Conservation (phyloP, 2,888 invertebrate species). For the Taphrorychus bicolor region DNA sequence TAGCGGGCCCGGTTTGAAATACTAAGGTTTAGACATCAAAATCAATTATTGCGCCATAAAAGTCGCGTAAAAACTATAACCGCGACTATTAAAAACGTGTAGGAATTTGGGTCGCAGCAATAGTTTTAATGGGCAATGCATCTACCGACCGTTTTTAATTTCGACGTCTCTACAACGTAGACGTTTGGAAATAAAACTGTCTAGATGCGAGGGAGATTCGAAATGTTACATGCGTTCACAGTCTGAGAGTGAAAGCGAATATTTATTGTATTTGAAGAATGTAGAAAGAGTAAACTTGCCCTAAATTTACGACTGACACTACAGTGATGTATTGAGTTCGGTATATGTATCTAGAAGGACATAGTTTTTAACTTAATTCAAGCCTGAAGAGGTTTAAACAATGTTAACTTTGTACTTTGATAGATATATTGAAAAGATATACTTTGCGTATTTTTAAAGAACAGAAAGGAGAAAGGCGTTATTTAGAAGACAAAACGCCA, state of each 20-base stretch:
- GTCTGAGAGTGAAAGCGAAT: slow-evolving; percentile 10
- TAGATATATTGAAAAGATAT: too few relatives aligned
- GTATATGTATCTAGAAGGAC: too few relatives aligned
- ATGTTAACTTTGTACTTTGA: too few relatives aligned
- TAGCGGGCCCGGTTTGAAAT: too few relatives aligned
- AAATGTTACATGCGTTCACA: too few relatives aligned
- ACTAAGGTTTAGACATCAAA: too few relatives aligned
- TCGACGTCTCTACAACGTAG: not conserved
- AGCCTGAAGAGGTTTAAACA: too few relatives aligned
- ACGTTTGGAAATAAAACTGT: not conserved
- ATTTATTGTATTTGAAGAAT: not conserved
- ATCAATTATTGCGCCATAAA: not conserved
- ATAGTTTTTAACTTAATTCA: too few relatives aligned
- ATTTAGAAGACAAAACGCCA: too few relatives aligned
- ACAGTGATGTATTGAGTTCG: too few relatives aligned
- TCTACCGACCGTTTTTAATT: not conserved
- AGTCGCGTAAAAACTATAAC: not conserved
- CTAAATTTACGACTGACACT: not conserved
- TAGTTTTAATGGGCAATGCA: not conserved
- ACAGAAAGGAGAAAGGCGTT: too few relatives aligned
- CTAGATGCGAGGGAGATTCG: not conserved
- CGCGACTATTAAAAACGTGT: slow-evolving; percentile 10
- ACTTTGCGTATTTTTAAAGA: too few relatives aligned
- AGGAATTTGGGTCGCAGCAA: slow-evolving; percentile 23
- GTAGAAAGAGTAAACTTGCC: not conserved